A percentile compares a stretch with the other conserved stretches of the same genome.
Conservation (phyloP, 2,797 vertebrate species). For the Acestrorhynchus altus region DNA sequence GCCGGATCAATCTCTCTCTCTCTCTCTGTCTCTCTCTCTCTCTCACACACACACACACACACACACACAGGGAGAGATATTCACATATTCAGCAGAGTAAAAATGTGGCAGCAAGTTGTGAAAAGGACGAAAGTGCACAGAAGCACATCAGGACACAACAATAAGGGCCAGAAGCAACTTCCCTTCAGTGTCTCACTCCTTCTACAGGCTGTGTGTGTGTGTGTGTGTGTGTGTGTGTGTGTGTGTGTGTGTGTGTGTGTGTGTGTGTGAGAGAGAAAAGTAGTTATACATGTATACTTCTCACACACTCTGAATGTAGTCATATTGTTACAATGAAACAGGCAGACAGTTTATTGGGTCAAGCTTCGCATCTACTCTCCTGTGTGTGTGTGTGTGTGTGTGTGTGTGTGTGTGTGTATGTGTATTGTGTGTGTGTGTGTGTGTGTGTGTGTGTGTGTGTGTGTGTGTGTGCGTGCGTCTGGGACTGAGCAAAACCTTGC, state of each 20-base stretch:
- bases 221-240: not conserved
- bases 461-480: not conserved
- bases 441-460: constrained; percentile 31
- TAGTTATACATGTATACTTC: no score
- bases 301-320: not conserved
- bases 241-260: constrained; percentile 7
- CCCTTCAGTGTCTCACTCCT: no score
- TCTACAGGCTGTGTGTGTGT: no score
- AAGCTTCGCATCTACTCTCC: not conserved
- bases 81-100: constrained; percentile 18
- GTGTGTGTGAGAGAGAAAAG: constrained; percentile 6
- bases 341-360: constrained; percentile 3
- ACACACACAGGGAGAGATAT: constrained; percentile 37
- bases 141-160: constrained; percentile 79
- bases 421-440: constrained; percentile 44
- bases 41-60: constrained; percentile 14
- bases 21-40: constrained; percentile 50
- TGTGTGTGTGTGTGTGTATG: constrained; percentile 11
- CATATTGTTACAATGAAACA: not conserved
- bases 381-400: constrained; percentile 48
- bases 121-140: constrained; percentile 36
- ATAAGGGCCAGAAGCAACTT: not conserved
- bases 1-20: constrained; percentile 72
- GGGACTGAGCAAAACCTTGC: constrained; percentile 51
- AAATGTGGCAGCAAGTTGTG: constrained; percentile 29